These are phyloP conservation scores for Trachelus stipa DNA, from an alignment of 2,888 invertebrate genomes.

Conservation along the genomic window DNA sequence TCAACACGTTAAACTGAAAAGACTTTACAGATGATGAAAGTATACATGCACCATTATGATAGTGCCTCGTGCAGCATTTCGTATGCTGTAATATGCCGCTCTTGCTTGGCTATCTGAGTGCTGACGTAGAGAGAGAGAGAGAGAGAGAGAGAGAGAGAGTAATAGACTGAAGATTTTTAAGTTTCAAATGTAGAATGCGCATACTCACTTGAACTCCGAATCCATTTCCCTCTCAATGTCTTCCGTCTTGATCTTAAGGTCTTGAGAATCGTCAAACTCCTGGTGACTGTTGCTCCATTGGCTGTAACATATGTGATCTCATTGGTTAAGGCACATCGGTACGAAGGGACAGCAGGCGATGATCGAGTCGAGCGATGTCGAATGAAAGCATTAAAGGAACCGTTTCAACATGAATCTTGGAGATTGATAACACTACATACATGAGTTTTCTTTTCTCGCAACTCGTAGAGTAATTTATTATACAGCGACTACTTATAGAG, in stretches of 20 bases:
- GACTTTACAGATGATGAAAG: no score
- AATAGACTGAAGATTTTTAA: not conserved
- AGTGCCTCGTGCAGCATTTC: no score
- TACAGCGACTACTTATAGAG: not conserved
- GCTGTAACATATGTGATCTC: conserved; percentile 31
- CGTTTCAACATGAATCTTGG: not conserved
- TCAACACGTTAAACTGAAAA: no score
- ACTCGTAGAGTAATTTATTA: not conserved
- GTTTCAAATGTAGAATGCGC: not conserved
- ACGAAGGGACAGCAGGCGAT: not conserved
- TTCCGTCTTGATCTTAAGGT: conserved; percentile 26
- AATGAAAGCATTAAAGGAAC: not conserved
- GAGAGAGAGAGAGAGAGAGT: no score
- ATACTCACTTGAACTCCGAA: not conserved
- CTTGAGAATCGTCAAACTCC: conserved; percentile 22
- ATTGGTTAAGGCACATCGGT: not conserved
- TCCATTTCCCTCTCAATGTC: not conserved
- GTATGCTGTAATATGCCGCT: no score
- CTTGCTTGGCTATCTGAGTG: no score
- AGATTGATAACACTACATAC: not conserved
- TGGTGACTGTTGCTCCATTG: conserved; percentile 28
- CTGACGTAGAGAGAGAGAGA: no score
- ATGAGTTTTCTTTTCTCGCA: not conserved
- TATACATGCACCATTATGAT: no score
- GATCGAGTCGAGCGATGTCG: not conserved